phyloP scores from a whole-genome alignment of 2,113 vertebrate species.

The Gopherus flavomarginatus region DNA sequence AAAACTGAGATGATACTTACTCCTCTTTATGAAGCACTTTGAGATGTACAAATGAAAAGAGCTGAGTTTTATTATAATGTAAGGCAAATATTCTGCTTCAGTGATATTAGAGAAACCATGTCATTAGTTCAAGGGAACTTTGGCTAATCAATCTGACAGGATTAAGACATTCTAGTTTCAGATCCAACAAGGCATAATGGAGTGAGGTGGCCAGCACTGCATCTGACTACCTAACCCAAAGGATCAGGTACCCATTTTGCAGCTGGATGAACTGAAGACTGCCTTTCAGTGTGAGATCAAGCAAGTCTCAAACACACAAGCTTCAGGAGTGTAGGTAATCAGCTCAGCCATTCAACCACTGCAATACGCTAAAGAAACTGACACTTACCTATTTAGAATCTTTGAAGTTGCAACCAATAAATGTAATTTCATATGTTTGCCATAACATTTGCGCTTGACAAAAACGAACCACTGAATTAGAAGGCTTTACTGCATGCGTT shows the following conservation, averaged over 20 bases:
- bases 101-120: neutral
- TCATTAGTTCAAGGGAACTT: too few relatives aligned
- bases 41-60: neutral
- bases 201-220: neutral
- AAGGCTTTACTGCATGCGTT: neutral
- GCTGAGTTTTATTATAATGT: neutral
- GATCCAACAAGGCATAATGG: neutral
- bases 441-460: neutral
- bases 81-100: neutral
- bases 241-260: neutral
- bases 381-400: neutral
- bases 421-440: neutral
- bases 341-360: neutral
- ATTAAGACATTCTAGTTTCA: neutral
- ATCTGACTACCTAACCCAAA: neutral
- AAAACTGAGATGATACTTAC: neutral
- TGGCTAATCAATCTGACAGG: neutral
- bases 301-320: neutral
- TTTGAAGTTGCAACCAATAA: neutral
- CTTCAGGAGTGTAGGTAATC: neutral
- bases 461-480: neutral
- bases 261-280: neutral
- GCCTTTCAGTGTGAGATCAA: neutral
- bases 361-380: neutral
- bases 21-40: neutral